Evolutionary conservation across 2,797 vertebrate genomes (phyloP), one percentile per base, ranked within the genome.

Genomic region (Molossus alvarezi): DNA sequence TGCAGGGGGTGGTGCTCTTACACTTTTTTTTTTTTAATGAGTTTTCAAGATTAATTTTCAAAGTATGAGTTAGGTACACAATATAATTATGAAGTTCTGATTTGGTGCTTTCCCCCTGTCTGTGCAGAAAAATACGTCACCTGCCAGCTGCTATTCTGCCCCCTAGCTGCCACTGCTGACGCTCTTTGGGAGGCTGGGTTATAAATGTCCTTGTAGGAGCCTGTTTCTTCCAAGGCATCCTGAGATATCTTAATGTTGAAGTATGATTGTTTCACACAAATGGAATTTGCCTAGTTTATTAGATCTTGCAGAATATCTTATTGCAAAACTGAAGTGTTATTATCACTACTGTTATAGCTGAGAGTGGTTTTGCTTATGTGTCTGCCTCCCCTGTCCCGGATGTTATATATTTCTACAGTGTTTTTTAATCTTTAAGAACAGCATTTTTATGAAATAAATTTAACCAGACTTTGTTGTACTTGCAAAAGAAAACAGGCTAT

Each of bases 251-350:
- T 71, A 71, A 89, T n/a, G 51, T 9, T 67, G 90, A 90, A 69
- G 80, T 20, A 60, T 1, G 23, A 67, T 29, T 33, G 4, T 53
- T 84, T 88, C 45, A 67, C 13, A 58, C 8, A 60, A 83, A 92
- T 27, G 6, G 0, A 25, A n/a, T 71, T 48, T 92, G 5, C 27
- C 53, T 37, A 57, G 9, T 62, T 91, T 65, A 75, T 81, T 62
- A 81, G 41, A 80, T 88, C 80, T 88, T 51, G 25, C 9, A 67
- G 82, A 80, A 71, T 81, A 87, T 84, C 73, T 84, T 72, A 88
- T 71, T 76, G n/a, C 0, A 88, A 55, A 65, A 72, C 25, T 51
- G 29, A 76, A 75, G 20, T 58, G 58, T 58, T 17, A 15, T 85
- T 89, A 76, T 84, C 60, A 41, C 12, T 48, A 15, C 9, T 48